Conservation (phyloP, 2,888 invertebrate species). For the Anthoptus insignis region DNA sequence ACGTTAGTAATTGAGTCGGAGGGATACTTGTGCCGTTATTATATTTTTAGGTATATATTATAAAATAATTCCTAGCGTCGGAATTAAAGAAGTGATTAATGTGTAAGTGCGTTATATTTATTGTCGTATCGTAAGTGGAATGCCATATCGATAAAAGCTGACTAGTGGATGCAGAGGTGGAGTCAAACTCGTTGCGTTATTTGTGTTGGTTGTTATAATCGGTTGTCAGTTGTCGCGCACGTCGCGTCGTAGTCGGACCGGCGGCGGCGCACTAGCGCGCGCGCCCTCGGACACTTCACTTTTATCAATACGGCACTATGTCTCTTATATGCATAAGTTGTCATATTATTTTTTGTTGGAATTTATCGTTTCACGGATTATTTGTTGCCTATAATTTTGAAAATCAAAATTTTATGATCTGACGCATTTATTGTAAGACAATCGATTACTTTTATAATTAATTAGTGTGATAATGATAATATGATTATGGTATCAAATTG, state of each 20-base stretch:
- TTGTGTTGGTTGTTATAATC: slow-evolving; percentile 75
- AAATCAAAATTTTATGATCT: slow-evolving; percentile 86
- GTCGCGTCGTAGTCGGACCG: too few relatives aligned
- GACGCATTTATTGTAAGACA: slow-evolving; percentile 88
- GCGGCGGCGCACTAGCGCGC: slow-evolving; percentile 25
- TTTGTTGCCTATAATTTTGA: slow-evolving; percentile 85
- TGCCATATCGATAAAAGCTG: slow-evolving; percentile 87
- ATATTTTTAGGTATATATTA: slow-evolving; percentile 88
- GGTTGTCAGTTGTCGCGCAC: slow-evolving; percentile 65
- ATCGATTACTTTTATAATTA: slow-evolving; percentile 86
- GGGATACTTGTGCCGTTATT: slow-evolving; percentile 88
- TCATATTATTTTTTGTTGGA: slow-evolving; percentile 81
- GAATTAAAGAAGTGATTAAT: slow-evolving; percentile 87
- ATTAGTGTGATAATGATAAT: slow-evolving; percentile 86
- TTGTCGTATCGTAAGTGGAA: slow-evolving; percentile 86
- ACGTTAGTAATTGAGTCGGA: slow-evolving; percentile 87
- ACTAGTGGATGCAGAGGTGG: slow-evolving; percentile 76
- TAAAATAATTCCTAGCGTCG: slow-evolving; percentile 87
- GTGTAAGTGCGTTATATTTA: slow-evolving; percentile 87
- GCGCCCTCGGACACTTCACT: slow-evolving; percentile 72
- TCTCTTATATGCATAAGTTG: slow-evolving; percentile 83
- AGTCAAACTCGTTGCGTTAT: slow-evolving; percentile 84
- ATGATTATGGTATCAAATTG: slow-evolving; percentile 82
- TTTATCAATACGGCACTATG: slow-evolving; percentile 86
- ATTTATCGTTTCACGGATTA: slow-evolving; percentile 84